Base-by-base conservation (phyloP, 1,140 invertebrate genomes). In the Mactra quadrangularis region DNA sequence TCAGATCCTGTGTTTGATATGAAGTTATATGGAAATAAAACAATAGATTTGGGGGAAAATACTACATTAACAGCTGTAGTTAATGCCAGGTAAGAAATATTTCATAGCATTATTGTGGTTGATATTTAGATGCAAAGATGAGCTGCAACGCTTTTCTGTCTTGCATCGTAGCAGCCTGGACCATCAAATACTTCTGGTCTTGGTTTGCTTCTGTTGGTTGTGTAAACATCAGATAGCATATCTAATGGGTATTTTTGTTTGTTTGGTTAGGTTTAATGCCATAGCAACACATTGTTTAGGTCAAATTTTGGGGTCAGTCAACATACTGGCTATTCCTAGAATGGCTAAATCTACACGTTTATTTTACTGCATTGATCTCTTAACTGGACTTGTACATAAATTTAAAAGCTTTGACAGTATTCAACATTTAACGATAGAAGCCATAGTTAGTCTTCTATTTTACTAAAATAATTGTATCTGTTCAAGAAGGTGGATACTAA, bases 51-150 rank as follows among this genome's bases (percentile, higher is more conserved):
- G 22, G 62, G 62, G 2, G 35, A 47, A 38, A 66, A 47, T 47
- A 66, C 41, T 1, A 66, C 35, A 1, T 38, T 66, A 41, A 17
- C 15, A 22, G 62, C 62, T 22, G 62, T 38, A 17, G 38, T 45
- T 19, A 45, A 66, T 66, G 62, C 33, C 35, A 66, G 62, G 62
- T 66, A 27, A 62, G 59, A 29, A 15, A n/a, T 31, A 15, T 11
- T 47, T 11, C 45, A 9, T 19, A 55, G 52, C 25, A 11, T n/a
- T 47, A 9, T 47, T 47, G 45, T 11, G 19, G 9, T 47, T 9
- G 19, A 47, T 19, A 47, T 47, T 47, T 47, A 47, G 45, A 19
- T 9, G 9, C 19, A 47, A 11, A 47, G 9, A 47, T 47, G 19
- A 9, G 19, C 19, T 47, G 45, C 19, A 47, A 47, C 19, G 19